Conservation (phyloP, 64 coral and sea anemone species). For the Montipora foliosa region DNA sequence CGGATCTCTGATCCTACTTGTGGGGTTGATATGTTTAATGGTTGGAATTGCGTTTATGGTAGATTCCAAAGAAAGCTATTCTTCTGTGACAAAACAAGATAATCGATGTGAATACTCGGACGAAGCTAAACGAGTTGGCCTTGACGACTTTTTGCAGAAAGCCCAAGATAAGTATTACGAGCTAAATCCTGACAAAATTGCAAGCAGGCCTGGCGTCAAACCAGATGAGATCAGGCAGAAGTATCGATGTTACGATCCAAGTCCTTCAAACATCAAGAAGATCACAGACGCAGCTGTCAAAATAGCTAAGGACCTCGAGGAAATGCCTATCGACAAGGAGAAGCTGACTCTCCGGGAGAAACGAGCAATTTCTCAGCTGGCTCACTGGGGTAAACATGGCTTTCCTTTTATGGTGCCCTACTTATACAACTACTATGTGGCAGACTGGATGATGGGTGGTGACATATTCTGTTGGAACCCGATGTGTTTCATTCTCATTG, state of each 20-base stretch:
- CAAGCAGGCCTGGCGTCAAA: constrained; percentile 63
- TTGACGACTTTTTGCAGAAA: constrained; percentile 71
- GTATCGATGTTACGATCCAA: constrained; percentile 80
- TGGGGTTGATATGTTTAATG: constrained; percentile 18
- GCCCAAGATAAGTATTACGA: constrained; percentile 79
- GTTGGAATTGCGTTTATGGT: constrained; percentile 49
- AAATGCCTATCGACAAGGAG: constrained; percentile 30
- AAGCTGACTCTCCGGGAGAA: constrained; percentile 76
- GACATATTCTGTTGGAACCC: constrained; percentile 89
- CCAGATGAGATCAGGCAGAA: constrained; percentile 35
- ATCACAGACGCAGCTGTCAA: constrained; percentile 50
- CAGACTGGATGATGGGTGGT: constrained; percentile 82
- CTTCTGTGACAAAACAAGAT: background rate
- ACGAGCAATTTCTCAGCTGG: constrained; percentile 56
- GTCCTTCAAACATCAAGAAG: constrained; percentile 50
- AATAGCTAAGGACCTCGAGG: constrained; percentile 45
- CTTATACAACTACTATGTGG: constrained; percentile 72
- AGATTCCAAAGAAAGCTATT: background rate
- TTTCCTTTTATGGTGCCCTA: constrained; percentile 72
- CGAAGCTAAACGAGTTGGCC: constrained; percentile 65
- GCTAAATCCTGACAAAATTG: constrained; percentile 74
- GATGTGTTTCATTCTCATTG: constrained; percentile 44
- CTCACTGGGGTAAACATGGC: constrained; percentile 67
- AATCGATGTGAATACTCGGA: constrained; percentile 58
- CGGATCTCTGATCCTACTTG: background rate